Evolutionary conservation across 37 sponge, comb jelly and placozoan genomes (phyloP), one percentile per base, ranked within the genome.

Genomic region (Sycon ciliatum): DNA sequence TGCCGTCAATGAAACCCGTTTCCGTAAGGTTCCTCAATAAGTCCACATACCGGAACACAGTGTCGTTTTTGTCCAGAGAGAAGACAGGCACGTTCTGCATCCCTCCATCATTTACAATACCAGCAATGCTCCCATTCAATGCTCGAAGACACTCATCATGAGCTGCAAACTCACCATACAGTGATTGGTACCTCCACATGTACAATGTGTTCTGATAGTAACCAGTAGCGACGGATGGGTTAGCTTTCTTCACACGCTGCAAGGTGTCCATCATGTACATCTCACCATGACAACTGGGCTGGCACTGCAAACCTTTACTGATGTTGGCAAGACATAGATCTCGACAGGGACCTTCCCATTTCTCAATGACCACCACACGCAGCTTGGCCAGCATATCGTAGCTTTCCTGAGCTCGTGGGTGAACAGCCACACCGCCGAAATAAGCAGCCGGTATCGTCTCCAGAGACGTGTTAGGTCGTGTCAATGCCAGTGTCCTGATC

Each of bases 331-430:
- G 53, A 9, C 72, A 71, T 7, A 54, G 56, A 7, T 71, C 46
- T 56, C 72, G 53, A 33, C 72, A 71, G 4, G 72, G 72, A 1
- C 72, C 72, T 28, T 71, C 72, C 72, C 72, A 71, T 71, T 71
- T 71, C 72, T 71, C 72, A 71, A 71, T 71, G 29, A 71, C 72
- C 32, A 71, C 36, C 1, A 71, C 56, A 29, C 72, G 54, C 55
- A 71, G 22, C 54, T 71, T 71, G 29, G 72, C 72, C 32, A 71
- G 55, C 72, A 71, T 71, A 1, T 71, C 55, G 56, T 54, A 54
- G 30, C 53, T 71, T 9, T 71, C 72, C 30, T 71, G 55, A 1
- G 72, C 3, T 9, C 72, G 46, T 30, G 46, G 33, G 4, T 1
- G 46, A 33, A 53, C 46, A 33, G 46, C 53, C 56, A 71, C 72